Conservation (phyloP, 2,797 vertebrate species). For the Dicrostonyx torquatus region DNA sequence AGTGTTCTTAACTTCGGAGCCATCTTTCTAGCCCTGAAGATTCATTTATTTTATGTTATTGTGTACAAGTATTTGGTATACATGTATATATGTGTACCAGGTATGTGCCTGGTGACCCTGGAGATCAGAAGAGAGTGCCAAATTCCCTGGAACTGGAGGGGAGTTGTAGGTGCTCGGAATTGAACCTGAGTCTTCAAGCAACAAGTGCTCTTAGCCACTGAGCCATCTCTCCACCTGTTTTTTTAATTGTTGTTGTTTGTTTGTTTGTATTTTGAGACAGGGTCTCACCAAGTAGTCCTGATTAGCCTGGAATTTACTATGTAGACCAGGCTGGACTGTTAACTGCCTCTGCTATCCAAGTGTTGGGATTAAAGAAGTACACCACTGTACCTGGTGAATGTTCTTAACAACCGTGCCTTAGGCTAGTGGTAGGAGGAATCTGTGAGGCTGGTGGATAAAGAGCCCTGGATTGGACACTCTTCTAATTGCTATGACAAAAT, state of each 20-base stretch:
- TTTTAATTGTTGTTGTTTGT: not conserved
- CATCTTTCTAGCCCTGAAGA: not conserved
- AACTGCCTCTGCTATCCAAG: not conserved
- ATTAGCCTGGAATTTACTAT: not conserved
- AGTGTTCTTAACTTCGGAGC: not conserved
- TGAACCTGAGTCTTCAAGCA: not conserved
- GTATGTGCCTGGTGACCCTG: not conserved
- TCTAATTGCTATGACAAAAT: not conserved
- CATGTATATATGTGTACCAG: not conserved
- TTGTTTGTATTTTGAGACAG: not conserved
- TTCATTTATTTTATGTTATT: not conserved
- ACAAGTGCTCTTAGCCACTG: not conserved
- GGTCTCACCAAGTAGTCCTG: not conserved
- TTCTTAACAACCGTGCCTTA: not conserved
- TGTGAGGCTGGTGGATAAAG: not conserved
- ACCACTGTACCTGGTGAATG: not conserved
- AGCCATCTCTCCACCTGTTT: not conserved
- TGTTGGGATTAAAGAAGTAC: not conserved
- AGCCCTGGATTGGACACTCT: not conserved
- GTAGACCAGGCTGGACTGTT: not conserved
- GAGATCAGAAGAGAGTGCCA: not conserved
- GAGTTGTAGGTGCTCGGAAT: not conserved
- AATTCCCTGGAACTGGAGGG: not conserved
- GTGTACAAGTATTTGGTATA: not conserved
- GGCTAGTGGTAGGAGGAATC: fast-evolving